A percentile compares a stretch with the other conserved stretches of the same genome.
These are phyloP conservation scores for Tetramorium alpestre DNA, from an alignment of 1,140 invertebrate genomes.

Conservation along the genomic window DNA sequence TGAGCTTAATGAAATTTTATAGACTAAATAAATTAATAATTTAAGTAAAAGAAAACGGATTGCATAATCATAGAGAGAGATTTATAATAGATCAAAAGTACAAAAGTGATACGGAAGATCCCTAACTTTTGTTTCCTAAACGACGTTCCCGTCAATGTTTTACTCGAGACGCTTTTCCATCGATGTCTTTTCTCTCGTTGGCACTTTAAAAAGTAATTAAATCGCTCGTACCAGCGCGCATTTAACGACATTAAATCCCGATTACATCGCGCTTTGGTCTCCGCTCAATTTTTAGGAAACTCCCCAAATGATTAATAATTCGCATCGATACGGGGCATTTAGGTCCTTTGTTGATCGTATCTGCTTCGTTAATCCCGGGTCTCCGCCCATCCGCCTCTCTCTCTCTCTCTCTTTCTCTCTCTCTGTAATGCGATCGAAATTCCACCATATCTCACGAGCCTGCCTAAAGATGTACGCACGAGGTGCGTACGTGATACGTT, in stretches of 20 bases:
- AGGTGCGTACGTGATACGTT: constrained; percentile 31
- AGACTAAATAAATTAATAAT: too few species aligned
- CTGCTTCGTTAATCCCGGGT: constrained; percentile 8
- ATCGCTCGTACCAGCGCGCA: not conserved
- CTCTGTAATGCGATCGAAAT: constrained; percentile 9
- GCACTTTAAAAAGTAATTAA: constrained; percentile 27
- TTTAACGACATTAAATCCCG: constrained; percentile 25
- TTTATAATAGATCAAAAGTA: not conserved
- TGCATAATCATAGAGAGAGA: constrained; percentile 4
- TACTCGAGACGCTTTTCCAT: not conserved
- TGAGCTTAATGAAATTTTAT: not conserved
- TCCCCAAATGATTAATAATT: constrained; percentile 2
- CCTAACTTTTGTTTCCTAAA: not conserved
- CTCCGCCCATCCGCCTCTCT: not conserved
- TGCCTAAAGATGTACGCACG: not conserved
- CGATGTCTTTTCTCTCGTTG: too few species aligned
- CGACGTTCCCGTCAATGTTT: not conserved
- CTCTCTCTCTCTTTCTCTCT: too few species aligned
- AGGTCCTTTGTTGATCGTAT: constrained; percentile 26
- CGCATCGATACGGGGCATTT: not conserved
- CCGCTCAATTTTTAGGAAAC: constrained; percentile 27
- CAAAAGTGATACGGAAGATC: not conserved
- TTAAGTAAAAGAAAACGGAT: too few species aligned
- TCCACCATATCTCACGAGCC: not conserved
- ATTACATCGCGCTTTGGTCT: constrained; percentile 12